phyloP scores from a whole-genome alignment of 2,113 vertebrate genomes.

The Plecotus auritus region DNA sequence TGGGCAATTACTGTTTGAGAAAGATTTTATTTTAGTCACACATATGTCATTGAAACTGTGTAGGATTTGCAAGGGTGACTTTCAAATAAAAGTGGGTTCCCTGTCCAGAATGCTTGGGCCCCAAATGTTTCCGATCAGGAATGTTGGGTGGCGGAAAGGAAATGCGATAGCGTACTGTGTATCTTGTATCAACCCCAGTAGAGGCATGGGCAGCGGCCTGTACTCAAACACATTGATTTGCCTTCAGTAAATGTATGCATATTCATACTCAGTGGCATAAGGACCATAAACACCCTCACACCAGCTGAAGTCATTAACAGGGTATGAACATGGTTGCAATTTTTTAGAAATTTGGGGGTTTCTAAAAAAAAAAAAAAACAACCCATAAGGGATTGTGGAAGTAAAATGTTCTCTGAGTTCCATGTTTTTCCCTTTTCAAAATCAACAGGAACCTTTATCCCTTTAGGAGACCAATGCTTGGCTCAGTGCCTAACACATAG shows the following conservation, averaged over 20 bases:
- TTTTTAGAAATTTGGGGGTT: background rate
- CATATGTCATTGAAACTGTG: background rate
- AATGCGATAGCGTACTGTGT: rapidly evolving
- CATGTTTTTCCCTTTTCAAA: background rate
- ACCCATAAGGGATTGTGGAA: background rate
- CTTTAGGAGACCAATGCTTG: background rate
- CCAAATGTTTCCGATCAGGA: background rate
- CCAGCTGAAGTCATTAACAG: background rate
- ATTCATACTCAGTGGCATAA: background rate
- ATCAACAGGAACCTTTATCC: background rate
- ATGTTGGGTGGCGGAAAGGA: background rate
- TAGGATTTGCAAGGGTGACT: background rate
- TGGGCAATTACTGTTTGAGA: background rate
- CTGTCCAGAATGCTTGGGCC: background rate
- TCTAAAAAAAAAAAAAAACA: background rate
- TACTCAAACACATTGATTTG: background rate
- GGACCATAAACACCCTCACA: background rate
- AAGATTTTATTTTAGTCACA: background rate
- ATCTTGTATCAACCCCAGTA: background rate
- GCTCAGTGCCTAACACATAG: background rate
- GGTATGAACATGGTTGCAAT: background rate
- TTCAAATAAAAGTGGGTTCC: background rate
- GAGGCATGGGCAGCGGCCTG: background rate
- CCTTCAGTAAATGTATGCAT: background rate
- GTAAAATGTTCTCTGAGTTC: background rate